These are phyloP conservation scores for Malurus leucopterus DNA, from an alignment of 2,797 vertebrate species.

Conservation along the genomic window DNA sequence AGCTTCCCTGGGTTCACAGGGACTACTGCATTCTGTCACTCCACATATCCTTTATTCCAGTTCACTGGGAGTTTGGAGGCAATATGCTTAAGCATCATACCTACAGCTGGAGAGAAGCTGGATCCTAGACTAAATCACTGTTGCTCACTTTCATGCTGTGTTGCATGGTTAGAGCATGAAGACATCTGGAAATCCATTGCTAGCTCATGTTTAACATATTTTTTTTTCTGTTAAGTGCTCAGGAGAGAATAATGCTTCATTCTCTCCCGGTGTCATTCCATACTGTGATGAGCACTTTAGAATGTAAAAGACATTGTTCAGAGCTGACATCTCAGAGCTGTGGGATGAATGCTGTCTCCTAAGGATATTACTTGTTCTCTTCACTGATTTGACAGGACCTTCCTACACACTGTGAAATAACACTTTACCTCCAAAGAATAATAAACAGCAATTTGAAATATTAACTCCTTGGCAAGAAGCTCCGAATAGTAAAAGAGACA, in stretches of 20 bases:
- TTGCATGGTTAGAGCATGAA: not conserved
- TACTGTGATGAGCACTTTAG: conserved; percentile 55
- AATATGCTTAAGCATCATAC: not conserved
- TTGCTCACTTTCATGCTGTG: not conserved
- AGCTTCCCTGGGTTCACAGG: not conserved
- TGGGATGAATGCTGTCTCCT: conserved; percentile 57
- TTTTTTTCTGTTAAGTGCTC: conserved; percentile 21
- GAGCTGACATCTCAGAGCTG: conserved; percentile 51
- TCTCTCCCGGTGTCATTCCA: conserved; percentile 44
- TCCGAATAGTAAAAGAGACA: not conserved
- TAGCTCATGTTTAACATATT: not conserved
- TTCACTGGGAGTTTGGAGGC: not conserved
- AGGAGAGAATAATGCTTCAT: conserved; percentile 22
- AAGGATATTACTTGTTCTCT: conserved; percentile 63
- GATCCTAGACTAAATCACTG: not conserved
- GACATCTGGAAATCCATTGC: conserved; percentile 12
- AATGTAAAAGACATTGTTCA: conserved; percentile 62
- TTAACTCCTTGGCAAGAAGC: conserved; percentile 27
- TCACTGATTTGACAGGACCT: conserved; percentile 61
- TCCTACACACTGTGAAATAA: conserved; percentile 55
- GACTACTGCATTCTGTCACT: not conserved
- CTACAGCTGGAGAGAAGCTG: not conserved
- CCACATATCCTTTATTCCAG: not conserved
- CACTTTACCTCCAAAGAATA: conserved; percentile 60
- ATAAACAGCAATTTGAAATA: conserved; percentile 69